Evolutionary conservation across 2,113 vertebrate genomes (phyloP), one percentile per base, ranked within the genome.

Genomic region (Puma concolor): DNA sequence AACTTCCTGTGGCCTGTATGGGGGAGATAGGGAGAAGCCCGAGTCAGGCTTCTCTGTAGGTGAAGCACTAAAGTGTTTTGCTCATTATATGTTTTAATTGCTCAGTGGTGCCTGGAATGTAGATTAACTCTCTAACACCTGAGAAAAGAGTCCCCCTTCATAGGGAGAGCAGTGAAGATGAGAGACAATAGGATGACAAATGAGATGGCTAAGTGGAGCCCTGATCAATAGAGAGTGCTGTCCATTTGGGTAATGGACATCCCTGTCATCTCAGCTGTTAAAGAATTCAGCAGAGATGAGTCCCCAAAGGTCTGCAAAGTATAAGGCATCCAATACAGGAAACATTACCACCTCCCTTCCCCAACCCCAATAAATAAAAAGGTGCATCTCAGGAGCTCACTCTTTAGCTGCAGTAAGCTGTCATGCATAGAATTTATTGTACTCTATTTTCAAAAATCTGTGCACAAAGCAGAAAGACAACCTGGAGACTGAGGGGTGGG

Each of bases 191-290:
- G 98, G 99, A 99, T 99, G 99, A 99, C 98, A 99, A 99, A 99
- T 96, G 88, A 97, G 96, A 98, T 98, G 95, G 96, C 98, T 99
- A 99, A 99, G 98, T 98, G 98, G 98, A 98, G 97, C 95, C 97
- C 98, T 98, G 99, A 99, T 99, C 99, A 99, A 99, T 99, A 99
- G 98, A 98, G 98, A 99, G 99, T 99, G 98, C 98, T 99, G 99
- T 99, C 99, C 99, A 99, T 99, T 99, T 99, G 98, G 99, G 99
- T 99, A 99, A 99, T 99, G 99, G 99, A 99, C 98, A 99, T 99
- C 97, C 98, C 97, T 99, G 99, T 99, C 99, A 99, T 99, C 99
- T 98, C 98, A 98, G 97, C 98, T 98, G 97, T 98, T 99, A 98
- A 98, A 98, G 98, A 99, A 99, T 99, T 99, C 99, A 99, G 98